phyloP scores from a whole-genome alignment of 2,113 vertebrate species.

The Anolis sagrei region DNA sequence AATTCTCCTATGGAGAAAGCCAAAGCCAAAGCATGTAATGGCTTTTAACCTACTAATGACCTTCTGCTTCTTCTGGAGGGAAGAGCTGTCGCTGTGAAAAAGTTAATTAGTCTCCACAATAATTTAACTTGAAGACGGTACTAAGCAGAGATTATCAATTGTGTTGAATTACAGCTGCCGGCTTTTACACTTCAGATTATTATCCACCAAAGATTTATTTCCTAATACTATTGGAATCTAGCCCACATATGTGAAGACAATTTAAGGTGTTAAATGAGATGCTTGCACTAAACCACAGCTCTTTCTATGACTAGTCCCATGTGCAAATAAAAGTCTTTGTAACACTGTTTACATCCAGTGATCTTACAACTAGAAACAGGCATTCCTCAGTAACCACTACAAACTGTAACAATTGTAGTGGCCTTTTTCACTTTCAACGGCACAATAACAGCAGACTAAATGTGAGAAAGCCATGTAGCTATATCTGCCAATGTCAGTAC shows the following conservation, averaged over 20 bases:
- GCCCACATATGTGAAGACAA: slow-evolving; percentile 62
- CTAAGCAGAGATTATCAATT: slow-evolving; percentile 59
- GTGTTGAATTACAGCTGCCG: slow-evolving; percentile 69
- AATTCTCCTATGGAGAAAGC: slow-evolving; percentile 43
- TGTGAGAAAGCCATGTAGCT: background rate
- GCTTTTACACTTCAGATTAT: slow-evolving; percentile 68
- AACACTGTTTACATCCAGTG: background rate
- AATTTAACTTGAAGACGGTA: slow-evolving; percentile 45
- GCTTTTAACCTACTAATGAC: slow-evolving; percentile 47
- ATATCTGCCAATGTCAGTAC: background rate
- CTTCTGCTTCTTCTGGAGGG: slow-evolving; percentile 53
- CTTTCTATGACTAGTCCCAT: slow-evolving; percentile 47
- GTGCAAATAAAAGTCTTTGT: slow-evolving; percentile 56
- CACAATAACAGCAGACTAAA: background rate
- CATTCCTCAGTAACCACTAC: background rate
- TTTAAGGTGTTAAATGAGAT: slow-evolving; percentile 60
- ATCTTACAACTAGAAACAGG: background rate
- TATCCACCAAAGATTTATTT: slow-evolving; percentile 74
- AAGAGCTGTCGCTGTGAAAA: slow-evolving; percentile 59
- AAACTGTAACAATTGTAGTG: background rate
- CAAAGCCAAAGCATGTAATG: slow-evolving; percentile 23
- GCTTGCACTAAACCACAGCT: slow-evolving; percentile 47
- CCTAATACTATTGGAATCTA: slow-evolving; percentile 64
- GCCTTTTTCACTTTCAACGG: background rate
- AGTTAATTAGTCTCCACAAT: slow-evolving; percentile 61